Base-by-base conservation (phyloP, 2,113 vertebrate genomes). In the Ciconia boyciana region DNA sequence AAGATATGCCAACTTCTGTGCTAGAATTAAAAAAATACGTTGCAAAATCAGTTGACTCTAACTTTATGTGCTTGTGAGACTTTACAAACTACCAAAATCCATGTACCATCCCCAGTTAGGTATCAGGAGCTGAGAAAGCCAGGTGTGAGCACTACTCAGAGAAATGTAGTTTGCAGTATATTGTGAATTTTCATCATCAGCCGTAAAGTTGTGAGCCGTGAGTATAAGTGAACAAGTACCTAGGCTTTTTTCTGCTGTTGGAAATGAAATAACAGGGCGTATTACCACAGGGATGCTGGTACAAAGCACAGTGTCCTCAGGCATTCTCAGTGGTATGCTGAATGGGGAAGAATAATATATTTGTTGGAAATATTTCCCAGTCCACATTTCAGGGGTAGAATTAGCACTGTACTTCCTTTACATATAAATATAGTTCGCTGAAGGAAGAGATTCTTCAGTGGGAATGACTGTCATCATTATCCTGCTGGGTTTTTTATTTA, bases 401-500 rank as follows among this genome's bases (percentile, higher is more conserved):
- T 93, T 94, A 93, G 43, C 46, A n/a, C 75, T 76, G 24, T 90
- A 21, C 80, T 85, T 95, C 43, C 41, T 94, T 90, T 79, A 70
- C 46, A 41, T 74, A 77, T 74, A 95, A 96, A 82, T 91, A 66
- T 28, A 91, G 66, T 61, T 80, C 31, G 3, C 32, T 83, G 62
- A 91, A 94, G 74, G 66, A 91, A 74, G 60, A 75, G 17, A 72
- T 66, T 77, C 46, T 88, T 88, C 31, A 44, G 66, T 24, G 32
- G 21, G 48, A 95, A 79, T 61, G 48, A 44, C 74, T 81, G 65
- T 80, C 58, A 49, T 89, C 26, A 51, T 91, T 91, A 71, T 83
- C n/a, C n/a, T 88, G 78, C 29, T 91, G 70, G 6, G 10, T 55
- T 91, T 93, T 91, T 96, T 83, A 54, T 93, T 92, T 93, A 28